A percentile compares a stretch with the other conserved stretches of the same genome.
phyloP scores from a whole-genome alignment of 1,140 invertebrate species.

The Aphaenogaster floridana region DNA sequence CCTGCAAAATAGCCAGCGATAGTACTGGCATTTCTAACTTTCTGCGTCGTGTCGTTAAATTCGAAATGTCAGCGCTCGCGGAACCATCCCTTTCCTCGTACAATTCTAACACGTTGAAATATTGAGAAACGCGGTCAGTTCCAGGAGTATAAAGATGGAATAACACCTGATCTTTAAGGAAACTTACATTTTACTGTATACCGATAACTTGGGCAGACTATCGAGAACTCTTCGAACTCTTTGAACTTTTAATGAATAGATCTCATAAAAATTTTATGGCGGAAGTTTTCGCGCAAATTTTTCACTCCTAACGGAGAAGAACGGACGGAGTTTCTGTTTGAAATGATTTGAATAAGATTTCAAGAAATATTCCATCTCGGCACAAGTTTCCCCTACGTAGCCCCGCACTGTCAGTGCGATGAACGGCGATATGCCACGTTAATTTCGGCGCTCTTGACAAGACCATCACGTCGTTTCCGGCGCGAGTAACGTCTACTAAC shows the following conservation, averaged over 20 bases:
- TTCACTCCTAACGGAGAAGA: slow-evolving; percentile 36
- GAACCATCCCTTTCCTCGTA: background rate
- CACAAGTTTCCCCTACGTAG: slow-evolving; percentile 1
- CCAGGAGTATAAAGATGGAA: background rate
- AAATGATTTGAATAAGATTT: slow-evolving; percentile 63
- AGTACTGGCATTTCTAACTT: no score
- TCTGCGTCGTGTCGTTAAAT: background rate
- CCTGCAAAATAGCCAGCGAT: background rate
- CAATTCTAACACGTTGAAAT: background rate
- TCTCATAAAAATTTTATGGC: slow-evolving; percentile 61
- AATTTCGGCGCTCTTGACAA: slow-evolving; percentile 41
- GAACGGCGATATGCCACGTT: slow-evolving; percentile 42
- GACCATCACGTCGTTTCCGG: slow-evolving; percentile 41
- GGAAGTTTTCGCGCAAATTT: slow-evolving; percentile 47
- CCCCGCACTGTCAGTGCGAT: slow-evolving; percentile 29
- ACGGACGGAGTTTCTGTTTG: slow-evolving; percentile 49
- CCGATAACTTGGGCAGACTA: slow-evolving; percentile 23
- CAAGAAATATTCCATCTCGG: slow-evolving; percentile 52
- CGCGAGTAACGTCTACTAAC: background rate
- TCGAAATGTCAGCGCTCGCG: background rate
- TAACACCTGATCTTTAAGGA: slow-evolving; percentile 21
- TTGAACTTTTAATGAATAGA: slow-evolving; percentile 61
- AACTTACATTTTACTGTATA: slow-evolving; percentile 48
- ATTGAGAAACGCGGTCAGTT: background rate
- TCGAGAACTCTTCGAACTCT: slow-evolving; percentile 25